phyloP scores from a whole-genome alignment of 2,797 vertebrate species.

The Garrulus glandarius region DNA sequence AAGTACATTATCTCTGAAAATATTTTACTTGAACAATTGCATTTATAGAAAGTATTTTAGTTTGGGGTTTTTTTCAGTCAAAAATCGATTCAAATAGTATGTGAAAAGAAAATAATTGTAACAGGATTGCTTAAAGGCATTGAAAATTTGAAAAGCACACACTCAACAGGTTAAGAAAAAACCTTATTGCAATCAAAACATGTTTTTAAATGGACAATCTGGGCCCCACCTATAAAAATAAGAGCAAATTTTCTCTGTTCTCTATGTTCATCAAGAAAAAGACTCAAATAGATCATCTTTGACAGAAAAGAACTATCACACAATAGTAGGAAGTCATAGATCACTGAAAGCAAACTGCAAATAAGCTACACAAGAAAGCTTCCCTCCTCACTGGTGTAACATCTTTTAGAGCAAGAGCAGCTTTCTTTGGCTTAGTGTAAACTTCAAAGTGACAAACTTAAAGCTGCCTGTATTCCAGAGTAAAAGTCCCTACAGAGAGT shows the following conservation, averaged over 20 bases:
- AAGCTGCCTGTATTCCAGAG: neutral
- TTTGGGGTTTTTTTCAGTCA: neutral
- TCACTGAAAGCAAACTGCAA: neutral
- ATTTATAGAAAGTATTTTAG: neutral
- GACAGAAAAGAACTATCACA: neutral
- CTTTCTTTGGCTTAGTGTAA: neutral
- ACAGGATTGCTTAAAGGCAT: neutral
- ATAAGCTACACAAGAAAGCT: neutral
- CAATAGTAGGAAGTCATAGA: neutral
- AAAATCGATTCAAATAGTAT: neutral
- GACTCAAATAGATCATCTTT: neutral
- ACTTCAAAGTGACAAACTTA: neutral
- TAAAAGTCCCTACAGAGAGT: neutral
- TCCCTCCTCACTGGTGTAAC: neutral
- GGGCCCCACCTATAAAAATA: neutral
- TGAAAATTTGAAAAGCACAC: neutral
- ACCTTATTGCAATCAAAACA: neutral
- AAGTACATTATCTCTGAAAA: neutral
- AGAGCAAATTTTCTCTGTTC: neutral
- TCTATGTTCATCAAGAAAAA: neutral
- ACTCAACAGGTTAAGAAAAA: neutral
- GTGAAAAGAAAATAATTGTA: neutral
- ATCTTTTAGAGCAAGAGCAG: neutral
- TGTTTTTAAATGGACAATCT: neutral
- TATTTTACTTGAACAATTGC: neutral